A percentile compares a stretch with the other conserved stretches of the same genome.
Conservation (phyloP, 2,888 invertebrate species). For the Pheosia gnoma region DNA sequence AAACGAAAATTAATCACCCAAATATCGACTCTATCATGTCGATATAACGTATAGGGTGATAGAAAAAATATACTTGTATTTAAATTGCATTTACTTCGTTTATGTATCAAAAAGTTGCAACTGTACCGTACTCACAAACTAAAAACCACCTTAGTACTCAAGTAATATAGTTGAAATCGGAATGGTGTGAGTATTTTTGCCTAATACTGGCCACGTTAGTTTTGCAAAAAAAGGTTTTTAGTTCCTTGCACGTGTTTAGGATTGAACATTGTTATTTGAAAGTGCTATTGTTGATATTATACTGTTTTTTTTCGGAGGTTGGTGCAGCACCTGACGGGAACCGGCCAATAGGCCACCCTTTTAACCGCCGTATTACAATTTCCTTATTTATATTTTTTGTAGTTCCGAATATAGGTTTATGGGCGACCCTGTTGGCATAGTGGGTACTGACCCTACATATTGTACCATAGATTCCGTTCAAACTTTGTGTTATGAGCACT, state of each 20-base stretch:
- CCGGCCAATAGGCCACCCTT: constrained; percentile 12
- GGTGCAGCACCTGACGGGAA: constrained; percentile 26
- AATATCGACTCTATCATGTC: constrained; percentile 12
- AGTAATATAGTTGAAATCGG: background rate
- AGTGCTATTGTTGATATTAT: constrained; percentile 39
- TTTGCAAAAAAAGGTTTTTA: constrained; percentile 48
- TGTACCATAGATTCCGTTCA: too few species aligned
- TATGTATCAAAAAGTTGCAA: background rate
- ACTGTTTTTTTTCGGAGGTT: constrained; percentile 22
- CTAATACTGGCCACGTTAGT: constrained; percentile 44
- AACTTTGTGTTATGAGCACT: too few species aligned
- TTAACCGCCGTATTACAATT: background rate
- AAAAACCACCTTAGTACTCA: background rate
- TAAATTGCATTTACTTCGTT: background rate
- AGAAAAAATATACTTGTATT: constrained; percentile 15
- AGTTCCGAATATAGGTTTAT: background rate
- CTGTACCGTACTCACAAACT: background rate
- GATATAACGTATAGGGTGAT: constrained; percentile 6
- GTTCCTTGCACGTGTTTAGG: constrained; percentile 53
- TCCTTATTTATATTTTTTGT: background rate
- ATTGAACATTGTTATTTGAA: constrained; percentile 39
- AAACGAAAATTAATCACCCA: background rate
- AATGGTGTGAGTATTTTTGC: constrained; percentile 30
- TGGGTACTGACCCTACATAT: too few species aligned
- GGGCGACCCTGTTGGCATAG: background rate